Conservation (phyloP, 2,113 vertebrate genomes). For the Scopus umbretta region DNA sequence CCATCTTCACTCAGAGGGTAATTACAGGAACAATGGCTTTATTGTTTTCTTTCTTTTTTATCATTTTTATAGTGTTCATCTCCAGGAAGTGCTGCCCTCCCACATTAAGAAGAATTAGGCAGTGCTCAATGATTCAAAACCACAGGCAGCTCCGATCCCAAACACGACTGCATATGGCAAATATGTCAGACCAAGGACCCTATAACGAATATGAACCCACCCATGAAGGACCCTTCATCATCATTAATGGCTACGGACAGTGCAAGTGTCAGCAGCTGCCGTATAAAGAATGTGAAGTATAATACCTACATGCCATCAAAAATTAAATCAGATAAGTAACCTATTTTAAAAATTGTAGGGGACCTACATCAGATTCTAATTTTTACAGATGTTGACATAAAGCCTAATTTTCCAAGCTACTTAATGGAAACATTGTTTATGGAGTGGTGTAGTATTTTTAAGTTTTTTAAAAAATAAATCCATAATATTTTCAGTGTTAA, state of each 20-base stretch:
- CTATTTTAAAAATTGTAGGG: constrained; percentile 77
- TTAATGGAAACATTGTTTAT: constrained; percentile 75
- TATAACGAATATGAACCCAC: constrained; percentile 97
- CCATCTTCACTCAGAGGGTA: constrained; percentile 93
- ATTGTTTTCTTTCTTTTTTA: constrained; percentile 99
- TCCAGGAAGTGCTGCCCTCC: constrained; percentile 98
- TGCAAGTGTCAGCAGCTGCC: constrained; percentile 99
- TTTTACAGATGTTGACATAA: constrained; percentile 79
- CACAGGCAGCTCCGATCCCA: constrained; percentile 98
- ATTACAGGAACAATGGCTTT: constrained; percentile 99
- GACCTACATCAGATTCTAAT: constrained; percentile 72
- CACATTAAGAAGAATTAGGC: constrained; percentile 93
- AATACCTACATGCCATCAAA: constrained; percentile 70
- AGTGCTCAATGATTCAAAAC: constrained; percentile 96
- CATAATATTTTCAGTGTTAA: constrained; percentile 76
- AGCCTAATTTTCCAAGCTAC: constrained; percentile 78
- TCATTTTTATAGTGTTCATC: constrained; percentile 98
- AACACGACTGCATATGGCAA: constrained; percentile 94
- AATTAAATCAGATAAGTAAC: constrained; percentile 76
- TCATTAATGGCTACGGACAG: constrained; percentile 98
- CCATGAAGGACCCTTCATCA: constrained; percentile 96
- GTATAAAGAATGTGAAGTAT: constrained; percentile 99
- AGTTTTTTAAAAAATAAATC: constrained; percentile 67
- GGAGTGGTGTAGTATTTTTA: constrained; percentile 76
- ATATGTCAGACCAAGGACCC: constrained; percentile 95